phyloP scores from a whole-genome alignment of 2,113 vertebrate genomes.

The Daubentonia madagascariensis region DNA sequence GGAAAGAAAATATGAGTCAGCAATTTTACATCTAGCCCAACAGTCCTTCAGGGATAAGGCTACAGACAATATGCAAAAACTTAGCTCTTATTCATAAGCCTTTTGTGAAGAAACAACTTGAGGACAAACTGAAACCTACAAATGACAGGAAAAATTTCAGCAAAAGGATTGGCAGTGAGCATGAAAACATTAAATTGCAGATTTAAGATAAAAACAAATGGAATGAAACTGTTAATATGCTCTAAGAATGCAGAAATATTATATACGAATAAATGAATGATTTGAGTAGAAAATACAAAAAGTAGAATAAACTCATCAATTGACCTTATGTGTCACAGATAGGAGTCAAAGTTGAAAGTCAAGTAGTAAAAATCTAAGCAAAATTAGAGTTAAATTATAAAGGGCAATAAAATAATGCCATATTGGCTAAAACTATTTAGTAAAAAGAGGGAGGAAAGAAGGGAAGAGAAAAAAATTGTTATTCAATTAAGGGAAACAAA shows the following conservation, averaged over 20 bases:
- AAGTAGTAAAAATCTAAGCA: conserved; percentile 22
- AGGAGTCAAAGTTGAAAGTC: neutral
- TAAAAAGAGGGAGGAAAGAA: neutral
- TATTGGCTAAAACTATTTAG: neutral
- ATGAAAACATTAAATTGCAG: neutral
- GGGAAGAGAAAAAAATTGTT: neutral
- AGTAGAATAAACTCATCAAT: neutral
- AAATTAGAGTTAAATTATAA: conserved; percentile 17
- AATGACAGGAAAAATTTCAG: conserved; percentile 7
- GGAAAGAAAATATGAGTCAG: neutral
- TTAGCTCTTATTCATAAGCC: conserved; percentile 6
- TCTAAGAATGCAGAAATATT: neutral
- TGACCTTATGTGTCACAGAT: neutral
- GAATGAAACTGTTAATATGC: neutral
- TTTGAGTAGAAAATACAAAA: neutral
- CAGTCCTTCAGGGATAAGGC: neutral
- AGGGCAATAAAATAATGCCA: neutral
- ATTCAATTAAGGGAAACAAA: conserved; percentile 8
- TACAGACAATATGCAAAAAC: neutral
- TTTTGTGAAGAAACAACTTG: conserved; percentile 11
- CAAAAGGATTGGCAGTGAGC: neutral
- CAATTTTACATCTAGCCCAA: conserved; percentile 15
- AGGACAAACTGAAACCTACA: neutral
- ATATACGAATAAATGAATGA: neutral
- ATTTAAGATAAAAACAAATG: conserved; percentile 15